Evolutionary conservation across 2,888 invertebrate species (phyloP), one percentile per base, ranked within the genome.

Genomic region (Elmis aenea): DNA sequence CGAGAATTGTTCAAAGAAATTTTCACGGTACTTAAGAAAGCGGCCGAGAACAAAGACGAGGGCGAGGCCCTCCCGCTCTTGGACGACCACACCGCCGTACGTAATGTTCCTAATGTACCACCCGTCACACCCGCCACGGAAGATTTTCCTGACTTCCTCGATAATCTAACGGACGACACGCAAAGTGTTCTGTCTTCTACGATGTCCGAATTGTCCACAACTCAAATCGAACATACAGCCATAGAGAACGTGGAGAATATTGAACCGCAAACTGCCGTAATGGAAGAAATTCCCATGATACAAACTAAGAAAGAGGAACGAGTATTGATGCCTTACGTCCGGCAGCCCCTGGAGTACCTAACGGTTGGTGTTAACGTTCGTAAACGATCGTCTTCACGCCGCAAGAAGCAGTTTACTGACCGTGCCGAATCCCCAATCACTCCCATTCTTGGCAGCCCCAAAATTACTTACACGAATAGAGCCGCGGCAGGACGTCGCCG

Each of bases 1-100:
- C 74, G 83, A 2, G 82, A 83, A 54, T 63, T 88, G 3, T 90
- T 89, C 64, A 83, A 84, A 52, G 88, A 90, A 63, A 89, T 90
- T 42, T 88, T 88, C 62, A 80, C 80, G 12, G 85, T 87, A 5
- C 68, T 90, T 9, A 88, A 88, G 61, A 82, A 87, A 52, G 87
- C 88, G 0, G 87, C 87, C 1, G 85, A 84, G 52, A 85, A 84
- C 43, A 87, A 86, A 61, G 85, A 85, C 42, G 85, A 85, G 45
- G 84, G 83, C 13, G 86, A 86, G 50, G 81, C 81, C 51, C 67
- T 84, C 16, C 85, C 86, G 0, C 63, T 83, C 2, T 65, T 85
- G 26, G 85, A 86, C 54, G 83, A 83, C 55, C 70, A 73, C 12
- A 69, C 73, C 9, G 65, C 68, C 1, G 64, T 67, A 2, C 52